Evolutionary conservation across 2,888 invertebrate genomes (phyloP), one percentile per base, ranked within the genome.

Genomic region (Pyrochroa serraticornis): DNA sequence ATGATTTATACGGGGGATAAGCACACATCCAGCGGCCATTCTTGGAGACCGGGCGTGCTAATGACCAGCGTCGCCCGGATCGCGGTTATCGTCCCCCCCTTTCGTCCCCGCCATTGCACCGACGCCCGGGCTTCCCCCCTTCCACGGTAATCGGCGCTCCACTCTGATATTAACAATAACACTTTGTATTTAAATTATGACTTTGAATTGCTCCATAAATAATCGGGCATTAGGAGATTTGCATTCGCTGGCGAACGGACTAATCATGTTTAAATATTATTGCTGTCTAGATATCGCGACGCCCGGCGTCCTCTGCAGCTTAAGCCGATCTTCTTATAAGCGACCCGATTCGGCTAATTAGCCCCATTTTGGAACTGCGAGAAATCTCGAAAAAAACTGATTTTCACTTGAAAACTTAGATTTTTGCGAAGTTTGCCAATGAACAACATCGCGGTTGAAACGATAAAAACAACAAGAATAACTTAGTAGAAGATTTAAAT

Each of bases 1-100:
- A 79, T 80, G 80, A 80, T 80, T 80, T 80, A 80, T 79, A 77
- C 71, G 73, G 70, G 77, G 79, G 79, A 79, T 80, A 80, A 80
- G 79, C 79, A 78, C 77, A 77, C 76, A 77, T 77, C 76, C 74
- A 75, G 76, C 77, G 76, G 77, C 77, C 78, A 77, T 79, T 77
- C 78, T 79, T 78, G 78, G 77, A 77, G 77, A 76, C 77, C 77
- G 77, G 77, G 78, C 78, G 79, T 79, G 79, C 79, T 79, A 79
- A 79, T 79, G 79, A 79, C 78, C 79, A 78, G 74, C 72, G 75
- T 72, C 75, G 77, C 76, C 74, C 71, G 78, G 79, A 78, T 79
- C 77, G 78, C 76, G 76, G 76, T 76, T 75, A 71, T 71, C 66
- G 69, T 68, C 53, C 58, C 62, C 62, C 55, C 61, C 58, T 67